Conservation (phyloP, 2,797 vertebrate species). For the Chanos chanos region DNA sequence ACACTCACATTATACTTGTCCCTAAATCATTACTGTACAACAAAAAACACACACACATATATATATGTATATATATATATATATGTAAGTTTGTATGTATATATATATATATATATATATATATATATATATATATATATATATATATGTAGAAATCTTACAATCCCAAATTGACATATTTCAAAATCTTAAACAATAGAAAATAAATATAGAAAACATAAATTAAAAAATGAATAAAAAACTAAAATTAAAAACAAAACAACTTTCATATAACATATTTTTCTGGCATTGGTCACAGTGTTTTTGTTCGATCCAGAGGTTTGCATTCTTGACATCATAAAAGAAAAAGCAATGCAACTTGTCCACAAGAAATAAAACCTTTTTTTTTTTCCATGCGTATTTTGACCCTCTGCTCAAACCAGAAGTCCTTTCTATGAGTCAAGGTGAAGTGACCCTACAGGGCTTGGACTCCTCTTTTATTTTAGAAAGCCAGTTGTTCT, state of each 20-base stretch:
- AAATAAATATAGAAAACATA: conserved; percentile 59
- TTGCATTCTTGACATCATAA: conserved; percentile 71
- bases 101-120: conserved; percentile 80
- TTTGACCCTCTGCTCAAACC: conserved; percentile 34
- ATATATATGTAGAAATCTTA: conserved; percentile 80
- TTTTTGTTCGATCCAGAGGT: conserved; percentile 86
- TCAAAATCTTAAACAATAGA: conserved; percentile 60
- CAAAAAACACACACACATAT: conserved; percentile 67
- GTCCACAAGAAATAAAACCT: conserved; percentile 62
- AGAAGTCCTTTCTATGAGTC: not conserved
- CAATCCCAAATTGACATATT: conserved; percentile 75
- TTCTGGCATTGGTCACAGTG: conserved; percentile 93
- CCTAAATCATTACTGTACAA: conserved; percentile 87
- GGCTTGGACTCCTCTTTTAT: not conserved
- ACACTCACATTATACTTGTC: conserved; percentile 80
- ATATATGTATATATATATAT: conserved; percentile 71
- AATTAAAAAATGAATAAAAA: conserved; percentile 61
- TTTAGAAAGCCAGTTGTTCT: not conserved
- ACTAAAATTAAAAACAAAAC: conserved; percentile 60
- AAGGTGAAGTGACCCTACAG: not conserved
- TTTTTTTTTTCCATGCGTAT: conserved; percentile 72
- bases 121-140: conserved; percentile 67
- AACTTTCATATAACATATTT: conserved; percentile 50
- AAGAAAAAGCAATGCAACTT: conserved; percentile 64
- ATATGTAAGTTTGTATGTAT: conserved; percentile 66